Base-by-base conservation (phyloP, 2,888 invertebrate species). In the Tuta absoluta region DNA sequence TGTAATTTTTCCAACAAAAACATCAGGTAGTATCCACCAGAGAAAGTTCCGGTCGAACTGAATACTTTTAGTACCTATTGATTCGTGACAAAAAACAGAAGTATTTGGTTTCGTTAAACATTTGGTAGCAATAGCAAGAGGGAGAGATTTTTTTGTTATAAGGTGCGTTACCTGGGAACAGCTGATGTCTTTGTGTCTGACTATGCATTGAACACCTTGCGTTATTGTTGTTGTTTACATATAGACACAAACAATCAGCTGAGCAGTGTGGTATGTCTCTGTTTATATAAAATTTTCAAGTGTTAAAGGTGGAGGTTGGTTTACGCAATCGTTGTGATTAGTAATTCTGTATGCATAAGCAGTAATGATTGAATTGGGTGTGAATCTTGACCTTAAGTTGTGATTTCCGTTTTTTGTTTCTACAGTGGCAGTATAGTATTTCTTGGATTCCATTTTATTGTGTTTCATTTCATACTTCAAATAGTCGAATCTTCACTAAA, bases 221-320 rank as follows among this genome's bases (percentile, higher is more conserved):
- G 51, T n/a, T 62, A 59, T 49, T 62, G 65, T 62, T 65, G 65
- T 65, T 63, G 65, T 65, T 65, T 65, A 65, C 62, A 37, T 53
- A 19, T 53, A 23, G 21, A 28, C 21, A 33, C 51, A 62, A 33
- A 65, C 51, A 62, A 62, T 57, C 65, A 62, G 65, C 57, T 64
- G 64, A 19, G 59, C 24, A 2, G n/a, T 21, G 45, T 23, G 19
- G n/a, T 21, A 59, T 23, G 19, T 21, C 21, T 59, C 59, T 37
- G 41, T 59, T 23, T 45, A 45, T 37, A 11, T 38, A 17, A n/a
- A 41, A 21, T 41, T 59, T 38, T 21, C 41, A 21, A 59, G 45
- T 38, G n/a, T 59, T 38, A 62, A 37, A 62, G 48, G 53, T 12
- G 19, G 28, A 41, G 56, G 53, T 56, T 51, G 49, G 53, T 51